Conservation (phyloP, 2,113 vertebrate genomes). For the Myanophis thanlyinensis region DNA sequence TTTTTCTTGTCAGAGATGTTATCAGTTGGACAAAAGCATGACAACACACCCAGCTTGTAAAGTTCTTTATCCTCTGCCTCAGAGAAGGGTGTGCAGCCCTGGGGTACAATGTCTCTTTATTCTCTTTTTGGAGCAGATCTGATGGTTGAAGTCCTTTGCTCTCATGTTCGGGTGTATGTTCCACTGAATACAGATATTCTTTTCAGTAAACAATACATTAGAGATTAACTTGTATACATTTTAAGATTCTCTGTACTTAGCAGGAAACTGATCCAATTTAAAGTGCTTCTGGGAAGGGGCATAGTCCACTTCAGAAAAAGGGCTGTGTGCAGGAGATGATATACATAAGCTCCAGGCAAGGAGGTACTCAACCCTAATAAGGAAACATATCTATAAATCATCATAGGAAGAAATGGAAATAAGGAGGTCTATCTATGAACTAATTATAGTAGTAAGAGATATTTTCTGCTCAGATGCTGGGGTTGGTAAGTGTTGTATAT, state of each 20-base stretch:
- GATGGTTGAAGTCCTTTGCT: neutral
- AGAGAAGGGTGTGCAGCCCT: constrained; percentile 23
- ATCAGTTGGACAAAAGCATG: constrained; percentile 51
- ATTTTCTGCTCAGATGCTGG: constrained; percentile 52
- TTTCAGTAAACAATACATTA: neutral
- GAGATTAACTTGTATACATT: neutral
- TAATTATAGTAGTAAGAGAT: constrained; percentile 29
- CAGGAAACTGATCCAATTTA: neutral
- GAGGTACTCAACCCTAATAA: accelerated
- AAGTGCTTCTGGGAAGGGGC: neutral
- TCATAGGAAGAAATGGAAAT: neutral
- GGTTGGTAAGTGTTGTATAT: no score
- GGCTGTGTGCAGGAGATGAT: accelerated
- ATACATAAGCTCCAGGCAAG: neutral
- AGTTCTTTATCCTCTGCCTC: constrained; percentile 40
- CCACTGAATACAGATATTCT: neutral
- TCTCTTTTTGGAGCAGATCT: neutral
- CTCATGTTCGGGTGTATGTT: neutral
- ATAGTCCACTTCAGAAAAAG: neutral
- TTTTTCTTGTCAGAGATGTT: constrained; percentile 54
- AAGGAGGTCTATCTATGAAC: neutral
- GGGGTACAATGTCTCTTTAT: constrained; percentile 26
- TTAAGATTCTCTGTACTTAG: neutral
- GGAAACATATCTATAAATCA: neutral
- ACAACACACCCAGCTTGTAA: constrained; percentile 52